Base-by-base conservation (phyloP, 1,140 invertebrate genomes). In the Drosophila rhopaloa region DNA sequence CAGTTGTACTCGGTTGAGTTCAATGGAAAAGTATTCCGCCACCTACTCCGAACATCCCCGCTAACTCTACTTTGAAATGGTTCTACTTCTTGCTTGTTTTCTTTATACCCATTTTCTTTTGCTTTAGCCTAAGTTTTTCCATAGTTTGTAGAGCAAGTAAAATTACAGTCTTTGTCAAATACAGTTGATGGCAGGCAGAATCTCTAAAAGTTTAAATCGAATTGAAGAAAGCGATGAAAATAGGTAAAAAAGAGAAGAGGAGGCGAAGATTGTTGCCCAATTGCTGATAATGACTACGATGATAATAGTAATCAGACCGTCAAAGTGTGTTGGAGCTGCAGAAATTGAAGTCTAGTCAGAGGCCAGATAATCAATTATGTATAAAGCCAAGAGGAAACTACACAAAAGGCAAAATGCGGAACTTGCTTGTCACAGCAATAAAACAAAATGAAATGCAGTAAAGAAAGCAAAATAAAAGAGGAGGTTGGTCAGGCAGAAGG, bases 331-430 rank as follows among this genome's bases (percentile, higher is more conserved):
- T 48, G 10, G 10, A 19, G 43, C 10, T 11, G 46, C 24, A 50
- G 38, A 43, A 72, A 56, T 41, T 46, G 38, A 60, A 65, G 54
- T 71, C 43, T 54, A 61, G 58, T 50, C 66, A 51, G 43, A 68
- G 61, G 44, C 72, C 76, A 79, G 71, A 79, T 85, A 85, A 84
- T 84, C 77, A 85, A 86, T 85, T 86, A 85, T 86, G 82, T 74
- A 81, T 85, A 83, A 61, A 70, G 51, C 32, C 70, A 75, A 59
- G 53, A 24, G 32, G 46, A 35, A 35, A 44, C 16, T 14, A 5
- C 10, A 7, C 11, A 24, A 54, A 68, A 46, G n/a, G 46, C 32
- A 35, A 56, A 53, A 83, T 57, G 62, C 75, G 59, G 76, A 79
- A 79, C 48, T 65, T 54, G 75, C 75, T 63, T 78, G 74, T 82